Evolutionary conservation across 2,113 vertebrate genomes (phyloP), one percentile per base, ranked within the genome.

Genomic region (Ancistrus triradiatus): DNA sequence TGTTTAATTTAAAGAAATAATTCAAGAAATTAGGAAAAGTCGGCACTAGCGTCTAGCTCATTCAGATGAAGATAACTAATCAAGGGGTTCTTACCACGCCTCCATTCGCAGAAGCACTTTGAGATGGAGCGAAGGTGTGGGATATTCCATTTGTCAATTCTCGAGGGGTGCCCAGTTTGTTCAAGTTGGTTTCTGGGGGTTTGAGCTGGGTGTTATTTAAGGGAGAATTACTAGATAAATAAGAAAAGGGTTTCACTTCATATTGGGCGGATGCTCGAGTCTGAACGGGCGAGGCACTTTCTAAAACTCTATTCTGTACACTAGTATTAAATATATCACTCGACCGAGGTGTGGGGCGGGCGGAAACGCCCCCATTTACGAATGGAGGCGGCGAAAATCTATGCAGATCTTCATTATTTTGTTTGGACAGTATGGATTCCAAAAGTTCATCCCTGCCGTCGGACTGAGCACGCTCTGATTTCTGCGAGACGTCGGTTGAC

Each of bases 341-440:
- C 1, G 38, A 33, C 9, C 6, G 55, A 33, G 24, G 27, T 11
- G 7, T 4, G 7, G 48, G 28, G 3, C 3, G 5, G 5, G 35
- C 19, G 13, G 47, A 48, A 17, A 46, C 1, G 6, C 59, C 22
- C 3, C 17, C 18, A 1, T 2, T 47, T 14, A 17, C 14, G 10
- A 46, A 1, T 7, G 44, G 11, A 40, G 63, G 5, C n/a, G 19
- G 19, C 33, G 37, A 24, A 56, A 18, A 24, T 8, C 14, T 40
- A 5, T 14, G 33, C 0, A 10, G 8, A 27, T 60, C 42, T 24
- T 31, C 19, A 1, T 25, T 14, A 61, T 25, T 51, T 10, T 50
- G 63, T 4, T 55, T 50, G 69, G 50, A 37, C 17, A 62, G 57
- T 22, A 67, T 21, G 44, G 21, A 62, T 14, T 72, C 63, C 28